These are phyloP conservation scores for Pecten maximus DNA, from an alignment of 2,888 invertebrate species.

Conservation along the genomic window DNA sequence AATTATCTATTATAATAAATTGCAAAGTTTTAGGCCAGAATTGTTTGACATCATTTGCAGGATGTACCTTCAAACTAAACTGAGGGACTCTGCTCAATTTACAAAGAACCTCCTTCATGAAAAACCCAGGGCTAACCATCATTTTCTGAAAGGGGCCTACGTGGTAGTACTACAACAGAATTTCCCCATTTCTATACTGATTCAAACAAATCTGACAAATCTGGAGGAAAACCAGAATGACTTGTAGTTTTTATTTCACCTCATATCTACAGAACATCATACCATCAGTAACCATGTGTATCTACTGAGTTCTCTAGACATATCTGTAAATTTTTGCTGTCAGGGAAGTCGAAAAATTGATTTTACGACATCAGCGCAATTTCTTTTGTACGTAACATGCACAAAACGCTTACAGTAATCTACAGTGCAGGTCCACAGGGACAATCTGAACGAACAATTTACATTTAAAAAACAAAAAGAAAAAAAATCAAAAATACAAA, in stretches of 20 bases:
- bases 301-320: background rate
- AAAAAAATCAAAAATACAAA: background rate
- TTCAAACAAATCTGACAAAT: background rate
- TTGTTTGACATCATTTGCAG: too few species aligned
- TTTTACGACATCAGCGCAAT: conserved; percentile 16
- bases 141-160: too few species aligned
- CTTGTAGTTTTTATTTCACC: background rate
- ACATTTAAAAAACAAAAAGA: background rate
- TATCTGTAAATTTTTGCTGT: background rate
- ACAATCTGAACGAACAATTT: background rate
- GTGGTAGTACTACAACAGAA: too few species aligned
- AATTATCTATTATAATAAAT: too few species aligned
- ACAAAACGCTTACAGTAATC: background rate
- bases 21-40: too few species aligned
- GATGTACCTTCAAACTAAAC: too few species aligned
- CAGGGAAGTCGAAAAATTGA: background rate
- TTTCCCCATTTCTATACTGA: too few species aligned
- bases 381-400: background rate
- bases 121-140: too few species aligned
- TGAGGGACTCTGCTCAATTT: too few species aligned
- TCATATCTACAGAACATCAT: background rate
- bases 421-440: background rate
- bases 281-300: background rate
- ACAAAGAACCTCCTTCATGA: too few species aligned
- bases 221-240: background rate